Evolutionary conservation across 2,888 invertebrate species (phyloP).

Genomic region (Drosophila demipolita): DNA sequence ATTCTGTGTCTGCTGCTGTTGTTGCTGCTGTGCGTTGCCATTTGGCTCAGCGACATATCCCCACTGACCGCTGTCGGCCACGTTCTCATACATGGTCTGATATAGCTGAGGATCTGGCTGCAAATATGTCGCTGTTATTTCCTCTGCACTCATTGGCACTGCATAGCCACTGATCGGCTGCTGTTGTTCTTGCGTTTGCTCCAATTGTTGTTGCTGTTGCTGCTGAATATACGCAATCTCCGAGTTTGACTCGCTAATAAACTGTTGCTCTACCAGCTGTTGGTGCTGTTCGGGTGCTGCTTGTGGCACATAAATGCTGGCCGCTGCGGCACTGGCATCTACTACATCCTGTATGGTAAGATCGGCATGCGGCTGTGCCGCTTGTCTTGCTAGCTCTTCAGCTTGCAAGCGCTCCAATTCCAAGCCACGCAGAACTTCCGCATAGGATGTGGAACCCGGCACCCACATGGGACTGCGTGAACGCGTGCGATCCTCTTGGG

Average conservation of each 20-base stretch:
- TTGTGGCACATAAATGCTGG: constrained; percentile 47
- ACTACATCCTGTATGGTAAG: constrained; percentile 73
- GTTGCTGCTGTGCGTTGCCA: constrained; percentile 41
- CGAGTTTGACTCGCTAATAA: constrained; percentile 28
- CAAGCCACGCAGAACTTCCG: constrained; percentile 91
- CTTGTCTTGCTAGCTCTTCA: constrained; percentile 61
- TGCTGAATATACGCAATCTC: constrained; percentile 40
- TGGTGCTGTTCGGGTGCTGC: constrained; percentile 30
- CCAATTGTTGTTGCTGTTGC: constrained; percentile 30
- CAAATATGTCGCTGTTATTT: constrained; percentile 81
- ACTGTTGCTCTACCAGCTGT: constrained; percentile 33
- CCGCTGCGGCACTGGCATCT: constrained; percentile 59
- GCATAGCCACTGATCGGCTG: constrained; percentile 46
- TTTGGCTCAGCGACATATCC: constrained; percentile 48
- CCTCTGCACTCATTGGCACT: constrained; percentile 80
- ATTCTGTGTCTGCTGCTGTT: constrained; percentile 57
- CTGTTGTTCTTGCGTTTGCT: constrained; percentile 20
- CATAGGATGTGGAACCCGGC: constrained; percentile 91
- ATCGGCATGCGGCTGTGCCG: constrained; percentile 47
- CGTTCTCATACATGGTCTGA: constrained; percentile 81
- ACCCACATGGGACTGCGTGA: constrained; percentile 91
- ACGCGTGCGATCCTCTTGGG: constrained; percentile 84
- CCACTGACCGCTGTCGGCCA: constrained; percentile 81
- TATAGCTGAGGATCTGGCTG: constrained; percentile 82
- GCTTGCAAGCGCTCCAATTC: constrained; percentile 79